Percentiles rank a stretch among this genome's conserved stretches.
Conservation (phyloP, 2,797 vertebrate genomes). For the Tadarida brasiliensis region DNA sequence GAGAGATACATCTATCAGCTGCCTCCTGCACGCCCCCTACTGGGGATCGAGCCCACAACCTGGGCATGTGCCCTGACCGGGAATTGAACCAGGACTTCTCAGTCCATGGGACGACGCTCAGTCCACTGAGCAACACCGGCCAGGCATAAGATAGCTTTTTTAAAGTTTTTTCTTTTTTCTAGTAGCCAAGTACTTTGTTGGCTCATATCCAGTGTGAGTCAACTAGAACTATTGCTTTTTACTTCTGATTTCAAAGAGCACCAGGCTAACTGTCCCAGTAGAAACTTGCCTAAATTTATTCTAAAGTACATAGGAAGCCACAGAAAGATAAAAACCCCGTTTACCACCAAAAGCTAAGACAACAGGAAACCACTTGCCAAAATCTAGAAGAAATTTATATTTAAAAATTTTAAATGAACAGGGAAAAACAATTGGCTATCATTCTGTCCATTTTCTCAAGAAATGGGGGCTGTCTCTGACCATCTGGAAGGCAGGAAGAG, state of each 20-base stretch:
- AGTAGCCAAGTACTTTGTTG: background rate
- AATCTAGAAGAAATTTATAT: slow-evolving; percentile 16
- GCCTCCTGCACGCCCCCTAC: too few relatives aligned
- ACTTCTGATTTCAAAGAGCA: slow-evolving; percentile 45
- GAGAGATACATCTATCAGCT: too few relatives aligned
- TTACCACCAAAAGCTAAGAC: slow-evolving; percentile 5
- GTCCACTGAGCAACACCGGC: too few relatives aligned
- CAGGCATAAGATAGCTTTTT: background rate
- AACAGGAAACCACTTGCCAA: background rate
- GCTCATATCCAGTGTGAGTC: background rate
- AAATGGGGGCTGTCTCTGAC: background rate
- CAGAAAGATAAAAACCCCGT: slow-evolving; percentile 24
- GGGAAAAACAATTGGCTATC: background rate
- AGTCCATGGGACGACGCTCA: too few relatives aligned
- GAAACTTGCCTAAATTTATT: slow-evolving; percentile 45
- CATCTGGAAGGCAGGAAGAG: background rate
- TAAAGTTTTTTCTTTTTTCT: background rate
- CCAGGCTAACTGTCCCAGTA: background rate
- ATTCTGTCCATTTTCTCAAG: background rate
- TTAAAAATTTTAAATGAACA: background rate
- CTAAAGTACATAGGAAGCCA: background rate
- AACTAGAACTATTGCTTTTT: slow-evolving; percentile 49
- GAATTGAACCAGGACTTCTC: too few relatives aligned
- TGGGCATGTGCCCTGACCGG: too few relatives aligned
- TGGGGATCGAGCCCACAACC: too few relatives aligned